Evolutionary conservation across 2,113 vertebrate genomes (phyloP).

Genomic region (Sclerurus mexicanus): DNA sequence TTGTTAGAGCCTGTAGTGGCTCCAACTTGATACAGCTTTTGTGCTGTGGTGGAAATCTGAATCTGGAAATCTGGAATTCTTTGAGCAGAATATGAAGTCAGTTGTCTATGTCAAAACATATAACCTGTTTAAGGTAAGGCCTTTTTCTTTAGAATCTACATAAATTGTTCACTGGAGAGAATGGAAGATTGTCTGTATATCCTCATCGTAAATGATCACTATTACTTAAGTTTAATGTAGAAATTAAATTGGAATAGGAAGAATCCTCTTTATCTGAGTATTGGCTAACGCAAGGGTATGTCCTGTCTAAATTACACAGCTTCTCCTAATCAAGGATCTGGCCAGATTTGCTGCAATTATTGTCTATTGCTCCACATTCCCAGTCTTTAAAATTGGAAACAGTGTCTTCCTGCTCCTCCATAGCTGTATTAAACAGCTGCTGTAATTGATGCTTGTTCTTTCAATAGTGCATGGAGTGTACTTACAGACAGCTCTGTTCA

Average conservation of each 20-base stretch:
- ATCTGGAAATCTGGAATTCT: background rate
- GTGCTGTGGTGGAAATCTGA: background rate
- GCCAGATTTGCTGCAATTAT: background rate
- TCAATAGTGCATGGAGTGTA: background rate
- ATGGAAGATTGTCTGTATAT: background rate
- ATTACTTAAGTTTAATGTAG: background rate
- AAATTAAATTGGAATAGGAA: background rate
- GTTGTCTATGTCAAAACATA: background rate
- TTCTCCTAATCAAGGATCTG: background rate
- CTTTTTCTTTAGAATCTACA: background rate
- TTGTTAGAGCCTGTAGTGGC: background rate
- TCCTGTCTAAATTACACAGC: background rate
- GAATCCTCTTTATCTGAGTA: background rate
- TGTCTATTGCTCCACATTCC: background rate
- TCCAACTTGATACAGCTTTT: background rate
- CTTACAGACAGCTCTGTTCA: background rate
- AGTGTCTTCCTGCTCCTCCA: background rate
- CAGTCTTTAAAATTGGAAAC: background rate
- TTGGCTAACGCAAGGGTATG: background rate
- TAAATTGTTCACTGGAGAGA: background rate
- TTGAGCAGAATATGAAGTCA: background rate
- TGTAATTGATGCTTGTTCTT: background rate
- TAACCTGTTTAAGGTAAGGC: background rate
- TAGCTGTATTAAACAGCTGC: background rate
- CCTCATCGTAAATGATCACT: background rate